Conservation (phyloP, 2,888 invertebrate genomes). For the Plagodis dolabraria region DNA sequence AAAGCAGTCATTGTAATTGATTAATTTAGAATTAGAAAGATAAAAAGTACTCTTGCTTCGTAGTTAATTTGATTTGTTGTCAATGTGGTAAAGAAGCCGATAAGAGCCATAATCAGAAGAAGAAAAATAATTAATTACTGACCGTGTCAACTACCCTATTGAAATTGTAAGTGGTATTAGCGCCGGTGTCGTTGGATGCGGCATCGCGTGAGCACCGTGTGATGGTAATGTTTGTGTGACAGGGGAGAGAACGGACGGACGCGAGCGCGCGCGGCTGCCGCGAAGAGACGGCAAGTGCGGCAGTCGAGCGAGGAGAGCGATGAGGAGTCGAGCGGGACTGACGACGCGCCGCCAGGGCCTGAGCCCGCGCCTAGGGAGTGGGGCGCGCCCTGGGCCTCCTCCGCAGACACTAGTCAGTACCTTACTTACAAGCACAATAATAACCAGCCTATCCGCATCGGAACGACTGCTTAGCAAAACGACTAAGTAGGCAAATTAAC, state of each 20-base stretch:
- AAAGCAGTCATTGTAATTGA: too few species aligned
- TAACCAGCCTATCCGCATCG: background rate
- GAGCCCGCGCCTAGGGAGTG: conserved; percentile 80
- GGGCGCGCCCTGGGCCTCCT: conserved; percentile 83
- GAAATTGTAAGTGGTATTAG: background rate
- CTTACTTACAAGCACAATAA: background rate
- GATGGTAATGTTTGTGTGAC: background rate
- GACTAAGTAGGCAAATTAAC: too few species aligned
- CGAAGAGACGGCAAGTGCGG: conserved; percentile 71
- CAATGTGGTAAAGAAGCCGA: too few species aligned
- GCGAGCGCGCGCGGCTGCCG: conserved; percentile 60
- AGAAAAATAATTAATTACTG: too few species aligned
- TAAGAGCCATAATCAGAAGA: too few species aligned
- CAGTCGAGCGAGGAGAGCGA: conserved; percentile 79
- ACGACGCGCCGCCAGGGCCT: conserved; percentile 77
- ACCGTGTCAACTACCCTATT: too few species aligned
- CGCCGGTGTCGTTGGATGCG: conserved; percentile 8
- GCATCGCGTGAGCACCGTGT: background rate
- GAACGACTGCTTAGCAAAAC: too few species aligned
- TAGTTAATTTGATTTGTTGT: too few species aligned
- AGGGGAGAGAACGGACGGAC: conserved; percentile 69
- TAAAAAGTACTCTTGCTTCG: too few species aligned
- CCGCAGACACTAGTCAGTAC: conserved; percentile 72
- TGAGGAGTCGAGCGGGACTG: conserved; percentile 77
- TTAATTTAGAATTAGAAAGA: too few species aligned